Conservation (phyloP, 1,140 invertebrate species). For the Cydia amplana region DNA sequence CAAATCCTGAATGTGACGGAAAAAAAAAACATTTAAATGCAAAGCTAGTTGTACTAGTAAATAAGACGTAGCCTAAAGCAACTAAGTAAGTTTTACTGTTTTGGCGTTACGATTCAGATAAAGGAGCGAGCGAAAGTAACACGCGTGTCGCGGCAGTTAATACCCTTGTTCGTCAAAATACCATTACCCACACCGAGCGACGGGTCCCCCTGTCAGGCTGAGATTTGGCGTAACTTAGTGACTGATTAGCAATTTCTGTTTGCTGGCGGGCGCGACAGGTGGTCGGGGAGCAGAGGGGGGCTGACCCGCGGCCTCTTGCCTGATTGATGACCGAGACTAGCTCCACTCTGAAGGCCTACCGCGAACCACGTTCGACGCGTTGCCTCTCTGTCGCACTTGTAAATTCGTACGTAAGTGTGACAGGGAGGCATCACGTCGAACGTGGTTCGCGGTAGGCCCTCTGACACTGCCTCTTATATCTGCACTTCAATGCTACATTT, state of each 20-base stretch:
- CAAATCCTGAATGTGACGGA: too few species aligned
- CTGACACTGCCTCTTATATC: conserved; percentile 43
- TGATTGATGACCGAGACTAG: conserved; percentile 65
- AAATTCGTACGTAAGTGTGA: too few species aligned
- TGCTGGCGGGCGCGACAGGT: conserved; percentile 57
- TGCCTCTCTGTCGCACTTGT: too few species aligned
- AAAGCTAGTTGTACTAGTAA: too few species aligned
- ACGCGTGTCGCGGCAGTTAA: conserved; percentile 51
- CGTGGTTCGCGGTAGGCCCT: too few species aligned
- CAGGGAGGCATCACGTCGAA: too few species aligned
- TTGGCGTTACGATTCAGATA: conserved; percentile 25
- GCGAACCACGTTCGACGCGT: too few species aligned
- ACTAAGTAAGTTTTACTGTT: background rate
- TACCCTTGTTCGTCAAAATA: conserved; percentile 70
- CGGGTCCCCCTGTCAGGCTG: conserved; percentile 63
- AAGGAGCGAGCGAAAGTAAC: conserved; percentile 40
- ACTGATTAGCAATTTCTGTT: conserved; percentile 74
- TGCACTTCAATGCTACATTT: conserved; percentile 30
- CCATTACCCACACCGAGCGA: conserved; percentile 57
- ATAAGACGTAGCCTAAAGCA: too few species aligned
- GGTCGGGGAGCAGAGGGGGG: conserved; percentile 52
- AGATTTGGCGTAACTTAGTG: conserved; percentile 75
- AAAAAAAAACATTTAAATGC: too few species aligned
- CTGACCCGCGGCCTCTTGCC: conserved; percentile 57
- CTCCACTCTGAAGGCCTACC: too few species aligned